phyloP scores from a whole-genome alignment of 2,888 invertebrate species.

The Synergus itoensis region DNA sequence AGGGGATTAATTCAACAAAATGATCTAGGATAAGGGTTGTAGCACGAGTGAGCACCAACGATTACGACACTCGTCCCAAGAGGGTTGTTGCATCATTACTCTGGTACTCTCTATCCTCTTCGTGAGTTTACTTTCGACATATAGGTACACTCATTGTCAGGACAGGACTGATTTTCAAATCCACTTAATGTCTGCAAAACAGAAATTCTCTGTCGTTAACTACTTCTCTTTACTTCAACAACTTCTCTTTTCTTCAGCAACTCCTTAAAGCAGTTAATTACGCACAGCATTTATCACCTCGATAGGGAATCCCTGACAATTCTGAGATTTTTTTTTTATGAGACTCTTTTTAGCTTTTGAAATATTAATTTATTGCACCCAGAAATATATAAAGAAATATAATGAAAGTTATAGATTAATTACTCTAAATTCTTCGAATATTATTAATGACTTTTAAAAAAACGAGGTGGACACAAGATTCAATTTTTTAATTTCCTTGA shows the following conservation, averaged over 20 bases:
- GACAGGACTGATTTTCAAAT: constrained; percentile 9
- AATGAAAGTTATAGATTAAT: no score
- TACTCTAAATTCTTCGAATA: no score
- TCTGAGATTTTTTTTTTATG: neutral
- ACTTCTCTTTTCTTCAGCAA: neutral
- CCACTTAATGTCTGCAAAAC: neutral
- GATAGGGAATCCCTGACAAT: neutral
- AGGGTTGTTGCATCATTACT: constrained; percentile 18
- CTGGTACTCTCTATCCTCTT: constrained; percentile 3
- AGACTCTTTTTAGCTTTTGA: no score
- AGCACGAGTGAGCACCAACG: constrained; percentile 26
- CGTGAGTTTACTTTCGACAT: constrained; percentile 33
- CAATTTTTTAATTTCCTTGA: no score
- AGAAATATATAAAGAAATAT: no score
- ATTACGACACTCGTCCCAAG: constrained; percentile 34
- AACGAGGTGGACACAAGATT: no score
- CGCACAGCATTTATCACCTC: constrained; percentile 1
- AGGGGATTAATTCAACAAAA: constrained; percentile 28
- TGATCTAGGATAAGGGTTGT: constrained; percentile 36
- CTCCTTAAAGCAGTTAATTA: neutral
- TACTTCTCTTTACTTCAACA: neutral
- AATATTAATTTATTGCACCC: no score
- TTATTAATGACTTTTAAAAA: no score
- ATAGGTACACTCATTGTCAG: neutral
- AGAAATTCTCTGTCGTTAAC: constrained; percentile 8